Evolutionary conservation across 2,797 vertebrate genomes (phyloP).

Genomic region (Gallinago nigripennis): DNA sequence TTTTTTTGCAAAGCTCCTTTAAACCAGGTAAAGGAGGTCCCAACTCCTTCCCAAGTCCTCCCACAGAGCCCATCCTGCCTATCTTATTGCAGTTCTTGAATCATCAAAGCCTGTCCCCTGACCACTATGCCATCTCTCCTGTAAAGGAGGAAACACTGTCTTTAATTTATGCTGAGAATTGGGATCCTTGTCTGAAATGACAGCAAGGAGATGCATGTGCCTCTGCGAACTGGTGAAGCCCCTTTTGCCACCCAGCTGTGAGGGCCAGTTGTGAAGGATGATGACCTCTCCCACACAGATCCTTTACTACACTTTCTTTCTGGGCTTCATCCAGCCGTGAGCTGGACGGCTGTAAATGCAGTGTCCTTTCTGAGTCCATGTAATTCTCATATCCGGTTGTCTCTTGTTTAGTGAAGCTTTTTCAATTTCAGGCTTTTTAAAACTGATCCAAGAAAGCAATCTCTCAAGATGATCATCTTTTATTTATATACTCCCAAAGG

Average conservation of each 20-base stretch:
- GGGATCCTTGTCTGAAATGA: not conserved
- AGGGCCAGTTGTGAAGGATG: not conserved
- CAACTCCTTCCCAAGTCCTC: fast-evolving
- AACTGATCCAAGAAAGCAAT: conserved; percentile 16
- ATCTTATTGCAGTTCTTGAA: not conserved
- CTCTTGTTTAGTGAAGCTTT: not conserved
- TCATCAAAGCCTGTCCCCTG: not conserved
- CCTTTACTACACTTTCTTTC: not conserved
- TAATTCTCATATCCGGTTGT: not conserved
- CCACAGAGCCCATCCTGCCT: not conserved
- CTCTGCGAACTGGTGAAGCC: not conserved
- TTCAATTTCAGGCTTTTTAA: conserved; percentile 4
- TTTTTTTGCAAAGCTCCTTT: not conserved
- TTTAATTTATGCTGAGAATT: not conserved
- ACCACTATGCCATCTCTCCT: not conserved
- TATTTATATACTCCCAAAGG: not conserved
- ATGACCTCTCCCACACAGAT: not conserved
- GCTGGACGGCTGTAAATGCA: not conserved
- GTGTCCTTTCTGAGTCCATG: not conserved
- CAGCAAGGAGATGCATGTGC: not conserved
- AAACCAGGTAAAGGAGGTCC: not conserved
- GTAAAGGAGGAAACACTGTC: not conserved
- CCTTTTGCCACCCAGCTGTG: not conserved
- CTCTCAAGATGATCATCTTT: not conserved
- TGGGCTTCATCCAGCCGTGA: not conserved